Base-by-base conservation (phyloP, 2,113 vertebrate genomes). In the Triplophysa rosa region DNA sequence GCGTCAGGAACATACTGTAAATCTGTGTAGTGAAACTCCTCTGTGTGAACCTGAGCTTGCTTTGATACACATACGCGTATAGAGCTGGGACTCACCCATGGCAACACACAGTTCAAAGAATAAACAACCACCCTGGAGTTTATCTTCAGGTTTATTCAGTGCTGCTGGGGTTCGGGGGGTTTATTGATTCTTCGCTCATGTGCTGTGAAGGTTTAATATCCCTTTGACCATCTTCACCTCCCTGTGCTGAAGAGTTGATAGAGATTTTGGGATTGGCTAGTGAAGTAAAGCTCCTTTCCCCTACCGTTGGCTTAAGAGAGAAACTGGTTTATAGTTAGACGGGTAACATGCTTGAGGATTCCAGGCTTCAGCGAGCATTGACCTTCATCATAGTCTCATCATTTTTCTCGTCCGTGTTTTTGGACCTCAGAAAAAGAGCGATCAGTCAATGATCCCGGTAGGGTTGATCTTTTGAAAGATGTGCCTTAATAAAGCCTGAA, bases 391-490 rank as follows among this genome's bases (percentile, higher is more conserved):
- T 6, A 19, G 23, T 47, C 67, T 77, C 59, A 19, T 63, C 21
- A 64, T 21, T 75, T 29, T 17, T 21, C 70, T 56, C 14, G 1
- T 45, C 42, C 2, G 1, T 63, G 14, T 64, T 19, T 42, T 24
- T 1, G 5, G 59, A 54, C 8, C 1, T 11, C 56, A 26, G 52
- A 47, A 1, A 37, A 62, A 71, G 14, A 45, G 19, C 67, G 33
- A 70, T 72, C 78, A 61, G 73, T 61, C 73, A 72, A 62, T 11
- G 33, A 67, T 40, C 62, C 67, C 54, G 21, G 42, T 26, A 11
- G 61, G 71, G 67, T 14, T 70, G 19, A 67, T 83, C 45, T 66
- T 80, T 71, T 52, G 62, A 52, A 66, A 80, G 77, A 71, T 83
- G 29, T 68, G 45, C 62, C 64, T 79, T 29, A 26, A 56, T 66